Base-by-base conservation (phyloP, 2,797 vertebrate genomes). In the Falco naumanni region DNA sequence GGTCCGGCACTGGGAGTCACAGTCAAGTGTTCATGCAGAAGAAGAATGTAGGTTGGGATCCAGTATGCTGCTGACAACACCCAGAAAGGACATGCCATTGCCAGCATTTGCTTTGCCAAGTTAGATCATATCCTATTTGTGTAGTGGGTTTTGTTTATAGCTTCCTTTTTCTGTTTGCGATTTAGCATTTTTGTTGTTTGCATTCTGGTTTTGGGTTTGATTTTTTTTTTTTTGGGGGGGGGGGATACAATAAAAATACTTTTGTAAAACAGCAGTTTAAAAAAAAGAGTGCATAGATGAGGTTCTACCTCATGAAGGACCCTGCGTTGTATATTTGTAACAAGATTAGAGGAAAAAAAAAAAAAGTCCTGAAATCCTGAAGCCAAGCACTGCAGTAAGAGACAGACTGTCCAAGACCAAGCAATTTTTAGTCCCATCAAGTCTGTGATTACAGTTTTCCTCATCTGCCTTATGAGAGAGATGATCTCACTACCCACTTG, bases 401-500 rank as follows among this genome's bases (percentile, higher is more conserved):
- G 87, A 86, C 72, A 81, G 51, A 29, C 64, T 69, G 86, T 59
- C 78, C 89, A 78, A 75, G 50, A 75, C 50, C 9, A 75, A 87
- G 84, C 50, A 92, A 75, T 87, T 91, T 95, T 96, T 26, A 92
- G 81, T 65, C 75, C 61, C 43, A 54, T 85, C 90, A 84, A 51
- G 50, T 64, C 94, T 88, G 69, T 85, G 93, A 96, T 95, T 85
- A 90, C 84, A 83, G n/a, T 85, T 80, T 96, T 93, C 93, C 86
- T 80, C 87, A 80, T 56, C 78, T 75, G 69, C 69, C 84, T 95
- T 93, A 93, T 21, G 61, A 92, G 70, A 87, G 47, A 89, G 82
- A 94, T 94, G 92, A 97, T 81, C 96, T 96, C 95, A 96, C 43
- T n/a, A 25, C 8, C 34, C 72, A 8, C 95, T 94, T 91, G 92